Percentiles rank a stretch among this genome's conserved stretches.
Evolutionary conservation across 2,888 invertebrate genomes (phyloP).

Genomic region (Psococerastis gibbosa): DNA sequence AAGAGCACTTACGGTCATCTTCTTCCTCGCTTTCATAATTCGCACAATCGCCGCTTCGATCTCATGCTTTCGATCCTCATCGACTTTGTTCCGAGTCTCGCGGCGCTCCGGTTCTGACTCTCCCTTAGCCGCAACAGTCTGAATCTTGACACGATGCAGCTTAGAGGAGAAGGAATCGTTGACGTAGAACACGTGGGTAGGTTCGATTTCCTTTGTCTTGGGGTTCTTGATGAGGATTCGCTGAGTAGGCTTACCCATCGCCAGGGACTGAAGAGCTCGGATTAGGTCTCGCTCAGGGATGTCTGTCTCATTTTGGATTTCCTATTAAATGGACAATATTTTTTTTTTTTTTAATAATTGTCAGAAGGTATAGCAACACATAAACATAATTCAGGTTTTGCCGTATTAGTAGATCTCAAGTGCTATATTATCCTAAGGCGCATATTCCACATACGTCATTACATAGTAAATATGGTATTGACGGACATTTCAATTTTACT

Average conservation of each 20-base stretch:
- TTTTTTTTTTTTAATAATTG: no score
- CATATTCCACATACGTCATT: no score
- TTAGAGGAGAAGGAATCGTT: conserved; percentile 98
- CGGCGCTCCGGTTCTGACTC: conserved; percentile 98
- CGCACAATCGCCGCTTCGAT: conserved; percentile 98
- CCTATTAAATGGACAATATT: conserved; percentile 31
- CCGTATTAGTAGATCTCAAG: no score
- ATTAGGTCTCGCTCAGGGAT: conserved; percentile 96
- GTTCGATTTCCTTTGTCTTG: conserved; percentile 93
- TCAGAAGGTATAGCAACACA: no score
- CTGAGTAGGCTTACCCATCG: conserved; percentile 95
- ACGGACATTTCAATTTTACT: no score
- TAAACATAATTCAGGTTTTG: no score
- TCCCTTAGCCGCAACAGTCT: conserved; percentile 85
- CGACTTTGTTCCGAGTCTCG: conserved; percentile 94
- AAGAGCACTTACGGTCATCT: conserved; percentile 48
- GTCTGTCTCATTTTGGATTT: conserved; percentile 92
- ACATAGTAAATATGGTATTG: no score
- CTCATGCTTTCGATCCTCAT: conserved; percentile 97
- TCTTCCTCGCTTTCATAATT: conserved; percentile 97
- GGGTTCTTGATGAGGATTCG: conserved; percentile 85
- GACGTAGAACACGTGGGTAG: conserved; percentile 78
- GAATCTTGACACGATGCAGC: conserved; percentile 86
- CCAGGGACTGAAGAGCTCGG: conserved; percentile 88
- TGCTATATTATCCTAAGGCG: no score